These are phyloP conservation scores for Muntiacus muntjak DNA, from an alignment of 2,113 vertebrate species.

Conservation along the genomic window DNA sequence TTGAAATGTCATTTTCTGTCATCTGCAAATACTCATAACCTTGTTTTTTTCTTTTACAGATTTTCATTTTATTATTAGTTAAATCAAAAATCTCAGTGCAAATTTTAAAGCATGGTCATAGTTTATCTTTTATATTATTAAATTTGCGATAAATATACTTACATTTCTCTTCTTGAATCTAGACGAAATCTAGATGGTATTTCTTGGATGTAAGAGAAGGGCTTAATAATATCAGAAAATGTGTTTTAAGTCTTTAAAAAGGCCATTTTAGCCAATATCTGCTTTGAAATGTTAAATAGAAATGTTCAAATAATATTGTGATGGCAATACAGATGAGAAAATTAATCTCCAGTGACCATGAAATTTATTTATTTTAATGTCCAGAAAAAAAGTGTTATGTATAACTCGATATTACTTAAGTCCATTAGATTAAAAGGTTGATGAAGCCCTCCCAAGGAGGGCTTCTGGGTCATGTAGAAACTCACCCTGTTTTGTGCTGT, in stretches of 20 bases:
- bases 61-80: constrained; percentile 18
- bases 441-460: background rate
- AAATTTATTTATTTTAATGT: background rate
- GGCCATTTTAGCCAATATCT: background rate
- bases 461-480: background rate
- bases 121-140: background rate
- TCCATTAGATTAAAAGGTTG: background rate
- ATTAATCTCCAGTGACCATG: background rate
- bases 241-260: constrained; percentile 2
- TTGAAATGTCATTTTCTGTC: background rate
- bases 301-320: background rate
- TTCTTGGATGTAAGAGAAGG: background rate
- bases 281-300: constrained; percentile 15
- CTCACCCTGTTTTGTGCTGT: background rate
- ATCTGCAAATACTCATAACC: background rate
- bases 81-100: constrained; percentile 4
- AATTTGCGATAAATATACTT: background rate
- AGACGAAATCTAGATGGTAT: background rate
- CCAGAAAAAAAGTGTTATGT: background rate
- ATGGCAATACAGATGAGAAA: background rate
- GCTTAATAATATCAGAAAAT: background rate
- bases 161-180: background rate
- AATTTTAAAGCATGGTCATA: constrained; percentile 29
- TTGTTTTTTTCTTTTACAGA: constrained; percentile 24
- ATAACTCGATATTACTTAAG: background rate